phyloP scores from a whole-genome alignment of 2,797 vertebrate species.

The Notolepis coatsorum region DNA sequence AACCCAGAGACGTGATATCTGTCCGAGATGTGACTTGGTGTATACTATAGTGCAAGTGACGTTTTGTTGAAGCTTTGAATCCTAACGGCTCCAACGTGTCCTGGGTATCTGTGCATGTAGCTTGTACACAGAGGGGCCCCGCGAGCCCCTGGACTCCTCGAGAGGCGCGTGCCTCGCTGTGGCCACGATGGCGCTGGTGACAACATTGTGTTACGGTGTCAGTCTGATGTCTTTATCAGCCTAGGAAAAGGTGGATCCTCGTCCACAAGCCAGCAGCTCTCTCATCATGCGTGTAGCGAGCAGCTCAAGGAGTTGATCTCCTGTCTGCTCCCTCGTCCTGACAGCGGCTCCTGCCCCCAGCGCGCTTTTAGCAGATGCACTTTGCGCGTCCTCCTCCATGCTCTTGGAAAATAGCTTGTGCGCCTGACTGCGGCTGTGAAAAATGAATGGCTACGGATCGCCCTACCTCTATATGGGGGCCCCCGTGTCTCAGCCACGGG shows the following conservation, averaged over 20 bases:
- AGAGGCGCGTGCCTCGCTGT: too few species aligned
- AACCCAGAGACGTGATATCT: too few species aligned
- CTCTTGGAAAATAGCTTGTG: constrained; percentile 32
- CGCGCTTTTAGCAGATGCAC: constrained; percentile 51
- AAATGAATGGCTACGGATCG: constrained; percentile 96
- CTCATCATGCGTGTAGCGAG: constrained; percentile 67
- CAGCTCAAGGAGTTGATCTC: constrained; percentile 56
- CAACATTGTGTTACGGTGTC: constrained; percentile 74
- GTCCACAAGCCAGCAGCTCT: constrained; percentile 63
- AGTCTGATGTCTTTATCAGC: constrained; percentile 74
- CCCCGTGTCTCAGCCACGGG: constrained; percentile 92
- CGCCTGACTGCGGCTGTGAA: constrained; percentile 37
- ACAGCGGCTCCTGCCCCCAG: constrained; percentile 39
- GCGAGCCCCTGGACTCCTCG: too few species aligned
- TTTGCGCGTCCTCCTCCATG: constrained; percentile 21
- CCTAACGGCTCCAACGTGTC: too few species aligned
- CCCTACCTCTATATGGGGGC: constrained; percentile 97
- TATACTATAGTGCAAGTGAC: background rate
- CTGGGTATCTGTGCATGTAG: too few species aligned
- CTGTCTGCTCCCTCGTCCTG: constrained; percentile 27
- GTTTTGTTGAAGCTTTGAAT: background rate
- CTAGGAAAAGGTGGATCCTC: constrained; percentile 69
- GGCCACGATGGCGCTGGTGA: constrained; percentile 49
- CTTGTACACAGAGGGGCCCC: too few species aligned
- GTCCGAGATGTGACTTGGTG: too few species aligned